Base-by-base conservation (phyloP, 1,140 invertebrate species). In the Calycopis cecrops region DNA sequence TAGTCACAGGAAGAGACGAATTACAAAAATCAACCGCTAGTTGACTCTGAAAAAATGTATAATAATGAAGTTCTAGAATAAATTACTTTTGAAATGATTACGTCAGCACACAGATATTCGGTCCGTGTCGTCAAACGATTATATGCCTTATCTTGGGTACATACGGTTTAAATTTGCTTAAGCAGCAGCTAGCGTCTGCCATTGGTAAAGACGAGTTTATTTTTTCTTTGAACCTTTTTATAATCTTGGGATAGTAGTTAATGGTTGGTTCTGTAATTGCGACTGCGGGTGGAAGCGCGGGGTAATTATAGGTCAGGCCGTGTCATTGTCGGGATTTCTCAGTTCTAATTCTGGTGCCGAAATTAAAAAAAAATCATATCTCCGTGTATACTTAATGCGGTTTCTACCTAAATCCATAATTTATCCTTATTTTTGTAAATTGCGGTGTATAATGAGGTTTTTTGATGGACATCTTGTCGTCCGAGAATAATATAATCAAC, bases 241-340 rank as follows among this genome's bases (percentile, higher is more conserved):
- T 74, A 69, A 69, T 66, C 63, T 59, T 60, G 70, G 71, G 69
- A 70, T 77, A 76, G 71, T 73, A 60, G 66, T 73, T 80, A 72
- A 77, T 78, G 77, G 64, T 56, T 52, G 57, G 57, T 63, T 66
- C 60, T 58, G 73, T 80, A 80, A 80, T 80, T 80, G 76, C 38
- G 62, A 55, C 65, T 34, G 65, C 58, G 72, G 67, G 52, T 57
- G 38, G 61, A 62, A 51, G 65, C 51, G 63, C 44, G 65, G 67
- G 76, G 73, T 80, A 80, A 80, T 80, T 74, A 80, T 62, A 78
- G 71, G 69, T 65, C 73, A 67, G 64, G 53, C 68, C 67, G 71
- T 78, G 75, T 80, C 77, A 80, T 80, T 80, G 74, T 71, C 69
- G 69, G 73, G 66, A 68, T 69, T 66, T 68, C 63, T 64, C 63